Percentiles rank a stretch among this genome's conserved stretches.
These are phyloP conservation scores for Nemotelus nigrinus DNA, from an alignment of 2,888 invertebrate species.

Conservation along the genomic window DNA sequence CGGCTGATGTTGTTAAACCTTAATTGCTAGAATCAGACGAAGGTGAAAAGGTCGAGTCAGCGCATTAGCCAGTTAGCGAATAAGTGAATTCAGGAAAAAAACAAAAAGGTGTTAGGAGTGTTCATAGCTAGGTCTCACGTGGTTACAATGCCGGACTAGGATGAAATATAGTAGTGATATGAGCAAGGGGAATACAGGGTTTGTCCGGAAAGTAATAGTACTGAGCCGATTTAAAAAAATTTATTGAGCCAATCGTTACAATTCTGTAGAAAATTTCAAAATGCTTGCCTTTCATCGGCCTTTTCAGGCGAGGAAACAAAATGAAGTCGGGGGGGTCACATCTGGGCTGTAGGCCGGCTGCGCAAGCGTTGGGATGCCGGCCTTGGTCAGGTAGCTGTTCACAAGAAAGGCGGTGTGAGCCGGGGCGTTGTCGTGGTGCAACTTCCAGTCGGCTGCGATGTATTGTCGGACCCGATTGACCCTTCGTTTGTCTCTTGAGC, in stretches of 20 bases:
- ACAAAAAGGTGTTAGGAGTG: too few species aligned
- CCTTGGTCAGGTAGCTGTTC: constrained; percentile 24
- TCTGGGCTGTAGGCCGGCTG: constrained; percentile 16
- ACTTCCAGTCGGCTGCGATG: constrained; percentile 12
- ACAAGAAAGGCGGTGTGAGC: constrained; percentile 22
- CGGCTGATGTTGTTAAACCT: too few species aligned
- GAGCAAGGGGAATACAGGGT: background rate
- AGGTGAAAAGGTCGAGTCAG: too few species aligned
- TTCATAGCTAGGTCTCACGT: too few species aligned
- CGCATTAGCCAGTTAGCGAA: too few species aligned
- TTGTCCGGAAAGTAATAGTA: constrained; percentile 11
- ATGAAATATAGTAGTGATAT: too few species aligned
- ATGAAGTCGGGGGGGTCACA: constrained; percentile 15
- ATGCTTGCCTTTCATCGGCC: constrained; percentile 26
- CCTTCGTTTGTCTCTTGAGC: constrained; percentile 26
- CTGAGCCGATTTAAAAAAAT: constrained; percentile 1
- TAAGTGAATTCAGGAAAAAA: too few species aligned
- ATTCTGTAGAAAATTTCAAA: constrained; percentile 1
- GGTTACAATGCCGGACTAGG: too few species aligned
- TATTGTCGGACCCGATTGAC: constrained; percentile 20
- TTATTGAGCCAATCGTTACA: background rate
- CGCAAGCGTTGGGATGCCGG: constrained; percentile 20
- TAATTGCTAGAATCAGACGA: too few species aligned
- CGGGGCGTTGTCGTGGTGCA: constrained; percentile 26
- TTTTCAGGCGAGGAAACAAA: constrained; percentile 5